phyloP scores from a whole-genome alignment of 2,113 vertebrate species.

The Alosa alosa region DNA sequence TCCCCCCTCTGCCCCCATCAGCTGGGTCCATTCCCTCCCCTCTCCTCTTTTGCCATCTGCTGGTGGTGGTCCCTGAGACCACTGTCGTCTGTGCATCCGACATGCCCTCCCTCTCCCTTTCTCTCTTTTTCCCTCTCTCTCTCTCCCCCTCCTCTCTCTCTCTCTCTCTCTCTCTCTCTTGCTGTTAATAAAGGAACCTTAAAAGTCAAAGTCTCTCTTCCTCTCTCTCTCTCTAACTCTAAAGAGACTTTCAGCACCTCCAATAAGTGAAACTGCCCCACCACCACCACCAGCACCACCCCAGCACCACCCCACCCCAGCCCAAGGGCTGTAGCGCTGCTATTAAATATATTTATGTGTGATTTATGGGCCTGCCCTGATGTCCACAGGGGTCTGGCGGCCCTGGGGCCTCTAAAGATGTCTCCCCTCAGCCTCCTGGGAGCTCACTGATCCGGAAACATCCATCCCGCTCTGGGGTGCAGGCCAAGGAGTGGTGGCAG shows the following conservation, averaged over 20 bases:
- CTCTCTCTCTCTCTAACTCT: no score
- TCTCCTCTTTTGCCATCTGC: background rate
- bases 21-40: no score
- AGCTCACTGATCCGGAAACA: conserved; percentile 14
- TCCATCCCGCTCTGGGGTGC: background rate
- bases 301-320: no score
- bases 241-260: no score
- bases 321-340: conserved; percentile 27
- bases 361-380: conserved; percentile 24
- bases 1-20: no score
- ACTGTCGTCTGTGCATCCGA: conserved; percentile 5
- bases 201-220: no score
- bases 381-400: conserved; percentile 9
- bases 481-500: no score
- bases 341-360: conserved; percentile 18
- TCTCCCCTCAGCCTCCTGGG: conserved; percentile 19
- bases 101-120: background rate
- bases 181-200: no score
- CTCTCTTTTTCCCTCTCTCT: no score
- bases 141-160: no score
- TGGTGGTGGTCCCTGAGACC: conserved; percentile 23
- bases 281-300: background rate
- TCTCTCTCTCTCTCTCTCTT: no score
- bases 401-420: conserved; percentile 13
- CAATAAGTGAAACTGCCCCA: background rate